phyloP scores from a whole-genome alignment of 2,797 vertebrate genomes.

The Ibycter americanus region DNA sequence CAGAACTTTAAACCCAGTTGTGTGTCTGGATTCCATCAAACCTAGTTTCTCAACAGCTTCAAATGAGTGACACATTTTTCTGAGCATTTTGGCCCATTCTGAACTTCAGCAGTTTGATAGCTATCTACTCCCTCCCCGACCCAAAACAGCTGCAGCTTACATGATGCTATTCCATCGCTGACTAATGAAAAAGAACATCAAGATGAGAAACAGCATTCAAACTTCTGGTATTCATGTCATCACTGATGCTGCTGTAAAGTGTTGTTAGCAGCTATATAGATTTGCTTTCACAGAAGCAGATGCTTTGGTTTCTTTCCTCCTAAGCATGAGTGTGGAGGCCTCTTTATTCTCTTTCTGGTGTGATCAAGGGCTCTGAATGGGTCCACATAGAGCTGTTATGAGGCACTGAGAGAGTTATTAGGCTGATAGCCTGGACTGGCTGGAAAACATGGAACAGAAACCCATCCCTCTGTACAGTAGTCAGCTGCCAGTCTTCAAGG shows the following conservation, averaged over 20 bases:
- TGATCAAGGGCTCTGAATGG: constrained; percentile 20
- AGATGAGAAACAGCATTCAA: neutral
- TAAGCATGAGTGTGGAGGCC: neutral
- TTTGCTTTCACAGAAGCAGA: constrained; percentile 51
- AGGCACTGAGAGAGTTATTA: constrained; percentile 43
- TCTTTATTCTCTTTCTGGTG: constrained; percentile 22
- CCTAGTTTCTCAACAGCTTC: neutral
- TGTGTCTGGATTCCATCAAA: neutral
- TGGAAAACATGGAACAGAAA: constrained; percentile 24
- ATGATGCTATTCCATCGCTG: neutral
- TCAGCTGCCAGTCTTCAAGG: constrained; percentile 50
- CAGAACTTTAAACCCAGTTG: neutral
- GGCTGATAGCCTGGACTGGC: constrained; percentile 34
- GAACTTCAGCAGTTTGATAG: neutral
- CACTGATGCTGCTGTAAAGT: neutral
- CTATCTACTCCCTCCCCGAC: neutral
- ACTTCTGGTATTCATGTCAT: neutral
- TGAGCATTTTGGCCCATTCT: neutral
- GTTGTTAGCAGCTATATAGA: neutral
- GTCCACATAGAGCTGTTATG: neutral
- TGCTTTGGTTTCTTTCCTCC: constrained; percentile 20
- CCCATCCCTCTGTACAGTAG: neutral
- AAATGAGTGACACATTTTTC: neutral
- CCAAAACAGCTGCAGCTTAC: constrained; percentile 1
- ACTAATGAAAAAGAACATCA: neutral